Conservation (phyloP, 1,140 invertebrate species). For the Cataglyphis hispanica region DNA sequence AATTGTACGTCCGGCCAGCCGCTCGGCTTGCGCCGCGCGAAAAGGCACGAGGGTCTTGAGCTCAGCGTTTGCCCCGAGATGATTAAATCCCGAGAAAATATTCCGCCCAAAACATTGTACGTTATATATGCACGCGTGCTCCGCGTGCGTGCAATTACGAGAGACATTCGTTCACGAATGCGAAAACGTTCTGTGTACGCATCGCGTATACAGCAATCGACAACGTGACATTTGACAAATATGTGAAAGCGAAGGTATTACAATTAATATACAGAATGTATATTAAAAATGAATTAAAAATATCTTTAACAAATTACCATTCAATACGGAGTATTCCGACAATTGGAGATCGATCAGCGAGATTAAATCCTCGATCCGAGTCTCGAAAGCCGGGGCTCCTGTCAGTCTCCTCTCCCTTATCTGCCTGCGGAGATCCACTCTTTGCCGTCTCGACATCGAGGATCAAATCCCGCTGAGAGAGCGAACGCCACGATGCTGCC, state of each 20-base stretch:
- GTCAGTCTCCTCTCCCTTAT: constrained; percentile 66
- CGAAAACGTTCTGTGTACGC: constrained; percentile 15
- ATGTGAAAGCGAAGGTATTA: constrained; percentile 2
- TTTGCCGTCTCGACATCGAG: constrained; percentile 14
- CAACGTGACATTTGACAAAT: constrained; percentile 1
- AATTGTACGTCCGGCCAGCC: constrained; percentile 35
- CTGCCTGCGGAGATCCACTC: constrained; percentile 37
- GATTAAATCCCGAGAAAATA: constrained; percentile 23
- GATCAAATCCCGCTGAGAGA: constrained; percentile 34
- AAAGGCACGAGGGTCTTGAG: constrained; percentile 5
- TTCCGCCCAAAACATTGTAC: constrained; percentile 50
- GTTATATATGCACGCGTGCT: background rate
- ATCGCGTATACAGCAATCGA: background rate
- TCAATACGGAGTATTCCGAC: background rate
- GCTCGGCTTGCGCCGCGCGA: constrained; percentile 17
- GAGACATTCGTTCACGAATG: constrained; percentile 34
- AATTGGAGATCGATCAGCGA: background rate
- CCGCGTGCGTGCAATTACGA: constrained; percentile 33
- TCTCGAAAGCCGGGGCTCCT: background rate
- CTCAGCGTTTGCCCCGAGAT: background rate
- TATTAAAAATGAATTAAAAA: background rate
- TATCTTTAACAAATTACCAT: constrained; percentile 1
- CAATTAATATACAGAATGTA: background rate
- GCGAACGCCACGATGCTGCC: constrained; percentile 36
- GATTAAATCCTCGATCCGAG: constrained; percentile 32